These are phyloP conservation scores for Lasioglossum albipes DNA, from an alignment of 1,140 invertebrate species.

Conservation along the genomic window DNA sequence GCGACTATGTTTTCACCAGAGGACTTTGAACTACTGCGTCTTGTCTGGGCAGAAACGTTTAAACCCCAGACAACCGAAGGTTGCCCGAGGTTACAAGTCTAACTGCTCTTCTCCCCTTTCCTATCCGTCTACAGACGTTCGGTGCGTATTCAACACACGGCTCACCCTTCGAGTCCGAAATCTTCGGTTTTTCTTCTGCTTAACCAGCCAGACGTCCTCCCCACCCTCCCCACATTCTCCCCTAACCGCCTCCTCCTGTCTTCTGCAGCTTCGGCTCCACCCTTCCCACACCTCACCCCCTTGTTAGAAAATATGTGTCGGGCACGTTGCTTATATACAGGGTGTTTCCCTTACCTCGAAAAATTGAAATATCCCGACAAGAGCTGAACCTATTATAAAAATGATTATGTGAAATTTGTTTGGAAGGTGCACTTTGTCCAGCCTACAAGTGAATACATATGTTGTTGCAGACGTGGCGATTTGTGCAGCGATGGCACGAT, in stretches of 20 bases:
- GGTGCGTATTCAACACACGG: constrained; percentile 6
- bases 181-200: constrained; percentile 30
- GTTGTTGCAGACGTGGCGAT: no score
- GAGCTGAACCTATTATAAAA: no score
- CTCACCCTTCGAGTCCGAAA: constrained; percentile 19
- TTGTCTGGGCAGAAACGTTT: constrained; percentile 60
- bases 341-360: no score
- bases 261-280: no score
- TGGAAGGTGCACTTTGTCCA: no score
- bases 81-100: constrained; percentile 60
- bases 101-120: background rate
- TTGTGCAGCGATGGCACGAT: no score
- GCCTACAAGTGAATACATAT: no score
- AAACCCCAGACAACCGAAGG: constrained; percentile 60
- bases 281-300: background rate
- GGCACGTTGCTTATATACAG: no score
- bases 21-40: constrained; percentile 70
- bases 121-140: background rate
- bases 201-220: constrained; percentile 35
- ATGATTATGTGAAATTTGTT: no score
- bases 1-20: constrained; percentile 61
- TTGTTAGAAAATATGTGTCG: constrained; percentile 17
- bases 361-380: no score
- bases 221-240: background rate
- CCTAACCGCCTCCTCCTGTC: no score